Base-by-base conservation (phyloP, 2,888 invertebrate genomes). In the Caenorhabditis becei region DNA sequence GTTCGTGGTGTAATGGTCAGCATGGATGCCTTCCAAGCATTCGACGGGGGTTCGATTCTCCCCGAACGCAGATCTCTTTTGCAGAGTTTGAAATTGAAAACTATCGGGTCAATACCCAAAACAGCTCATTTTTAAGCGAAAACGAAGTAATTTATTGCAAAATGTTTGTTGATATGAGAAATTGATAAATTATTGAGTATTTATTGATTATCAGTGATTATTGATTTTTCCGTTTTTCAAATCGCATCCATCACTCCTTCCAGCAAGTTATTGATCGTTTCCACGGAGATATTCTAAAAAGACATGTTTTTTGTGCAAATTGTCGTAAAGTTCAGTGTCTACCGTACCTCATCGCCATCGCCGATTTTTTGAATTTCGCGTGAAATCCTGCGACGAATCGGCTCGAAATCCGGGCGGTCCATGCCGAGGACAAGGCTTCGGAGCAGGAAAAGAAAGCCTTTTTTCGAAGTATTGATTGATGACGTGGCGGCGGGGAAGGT, bases 11-110 rank as follows among this genome's bases (percentile, higher is more conserved):
- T 85, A 85, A 83, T 83, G 85, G 85, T 85, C 82, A 85, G 85
- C 85, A 85, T 85, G 85, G 85, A 85, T 85, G 85, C 83, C 85
- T 85, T 85, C 85, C 85, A 85, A 85, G 85, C 85, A 85, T 85
- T 85, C 85, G 83, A 84, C 84, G 84, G 83, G 84, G 84, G 84
- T 85, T 85, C 84, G 84, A 85, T 85, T 85, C 84, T 83, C 84
- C 84, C 84, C 84, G 84, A 83, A 84, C 83, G 84, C 84, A 84
- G 66, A 82, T 51, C 41, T 44, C 5, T 61, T 54, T 67, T 74
- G 41, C 11, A 1, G 10, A 35, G 5, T 35, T 35, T 35, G 35
- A 8, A n/a, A n/a, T n/a, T n/a, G n/a, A n/a, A n/a, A n/a, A n/a
- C n/a, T n/a, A n/a, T n/a, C n/a, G n/a, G n/a, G n/a, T n/a, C n/a